Conservation (phyloP, 2,797 vertebrate species). For the Xerus rutilus region DNA sequence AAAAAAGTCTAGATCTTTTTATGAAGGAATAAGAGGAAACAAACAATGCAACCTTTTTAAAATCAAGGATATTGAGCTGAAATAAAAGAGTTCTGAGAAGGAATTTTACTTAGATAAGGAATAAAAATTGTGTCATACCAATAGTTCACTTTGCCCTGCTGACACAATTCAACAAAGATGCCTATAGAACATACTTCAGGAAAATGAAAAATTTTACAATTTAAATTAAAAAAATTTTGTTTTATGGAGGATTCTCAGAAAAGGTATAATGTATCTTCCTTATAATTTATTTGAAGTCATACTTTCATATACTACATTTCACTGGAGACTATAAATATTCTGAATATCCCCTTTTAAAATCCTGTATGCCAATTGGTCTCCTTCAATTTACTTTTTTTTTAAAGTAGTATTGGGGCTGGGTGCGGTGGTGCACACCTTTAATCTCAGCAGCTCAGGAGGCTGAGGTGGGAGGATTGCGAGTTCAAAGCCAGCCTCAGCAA, state of each 20-base stretch:
- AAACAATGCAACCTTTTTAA: conserved; percentile 4
- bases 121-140: conserved; percentile 26
- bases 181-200: conserved; percentile 29
- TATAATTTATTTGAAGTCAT: conserved; percentile 40
- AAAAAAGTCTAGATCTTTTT: conserved; percentile 54
- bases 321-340: neutral
- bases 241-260: conserved; percentile 57
- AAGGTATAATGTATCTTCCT: neutral
- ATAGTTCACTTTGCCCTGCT: conserved; percentile 42
- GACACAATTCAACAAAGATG: conserved; percentile 32
- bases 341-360: neutral
- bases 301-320: conserved; percentile 54
- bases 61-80: conserved; percentile 42
- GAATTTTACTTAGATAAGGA: conserved; percentile 53
- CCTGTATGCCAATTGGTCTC: neutral
- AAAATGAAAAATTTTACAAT: conserved; percentile 55
- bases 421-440: no score
- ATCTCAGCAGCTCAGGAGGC: no score
- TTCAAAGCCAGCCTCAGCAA: no score
- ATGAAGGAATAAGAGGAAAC: conserved; percentile 51
- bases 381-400: conserved; percentile 3
- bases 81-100: conserved; percentile 55
- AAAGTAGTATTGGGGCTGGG: no score
- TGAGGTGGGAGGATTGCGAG: no score
- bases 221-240: neutral